Conservation (phyloP, 2,113 vertebrate genomes). For the Aplodontia rufa region DNA sequence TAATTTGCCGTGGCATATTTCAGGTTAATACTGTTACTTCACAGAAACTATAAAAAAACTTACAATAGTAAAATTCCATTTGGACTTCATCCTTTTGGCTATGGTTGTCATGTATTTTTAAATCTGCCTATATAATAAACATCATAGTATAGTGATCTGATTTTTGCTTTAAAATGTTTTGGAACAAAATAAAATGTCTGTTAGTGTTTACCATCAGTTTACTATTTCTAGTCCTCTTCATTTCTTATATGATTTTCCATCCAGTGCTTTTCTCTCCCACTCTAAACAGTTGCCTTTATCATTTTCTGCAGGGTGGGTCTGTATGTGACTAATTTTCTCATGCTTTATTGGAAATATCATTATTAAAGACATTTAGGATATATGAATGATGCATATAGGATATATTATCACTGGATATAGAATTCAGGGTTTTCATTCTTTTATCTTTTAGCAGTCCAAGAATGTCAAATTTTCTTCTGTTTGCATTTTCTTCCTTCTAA, state of each 20-base stretch:
- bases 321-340: neutral
- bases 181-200: neutral
- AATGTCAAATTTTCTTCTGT: neutral
- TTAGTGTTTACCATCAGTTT: neutral
- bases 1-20: neutral
- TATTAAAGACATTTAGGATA: neutral
- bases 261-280: neutral
- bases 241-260: neutral
- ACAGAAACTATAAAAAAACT: neutral
- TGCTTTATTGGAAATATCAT: neutral
- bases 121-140: neutral
- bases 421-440: neutral
- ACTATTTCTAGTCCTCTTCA: neutral
- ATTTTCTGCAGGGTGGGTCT: neutral
- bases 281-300: neutral
- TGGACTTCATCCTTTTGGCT: neutral
- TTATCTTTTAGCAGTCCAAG: neutral
- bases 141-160: neutral
- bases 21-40: neutral
- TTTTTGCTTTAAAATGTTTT: neutral
- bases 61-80: neutral
- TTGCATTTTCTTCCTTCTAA: neutral
- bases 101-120: neutral
- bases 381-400: neutral
- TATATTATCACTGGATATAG: neutral